Conservation (phyloP, 1,140 invertebrate species). For the Trichogramma pretiosum region DNA sequence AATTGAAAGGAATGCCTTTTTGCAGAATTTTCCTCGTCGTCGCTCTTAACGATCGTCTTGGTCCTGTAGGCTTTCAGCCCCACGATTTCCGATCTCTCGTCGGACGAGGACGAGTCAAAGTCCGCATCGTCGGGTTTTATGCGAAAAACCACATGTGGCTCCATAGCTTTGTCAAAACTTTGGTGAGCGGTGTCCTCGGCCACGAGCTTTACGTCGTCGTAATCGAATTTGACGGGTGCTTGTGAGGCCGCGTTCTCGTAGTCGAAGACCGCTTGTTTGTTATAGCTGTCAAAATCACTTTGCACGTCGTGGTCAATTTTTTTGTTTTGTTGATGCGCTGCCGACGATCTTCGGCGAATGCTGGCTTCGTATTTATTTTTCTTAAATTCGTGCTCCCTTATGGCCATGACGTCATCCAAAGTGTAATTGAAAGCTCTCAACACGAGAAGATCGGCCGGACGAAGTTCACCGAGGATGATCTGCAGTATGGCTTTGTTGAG, state of each 20-base stretch:
- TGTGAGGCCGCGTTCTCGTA: constrained; percentile 34
- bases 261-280: constrained; percentile 36
- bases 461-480: constrained; percentile 39
- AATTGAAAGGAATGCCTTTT: not conserved
- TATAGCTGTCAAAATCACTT: constrained; percentile 31
- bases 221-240: constrained; percentile 17
- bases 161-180: constrained; percentile 32
- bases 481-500: constrained; percentile 39
- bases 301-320: constrained; percentile 10
- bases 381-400: constrained; percentile 33
- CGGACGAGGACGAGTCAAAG: constrained; percentile 32
- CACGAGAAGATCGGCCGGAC: constrained; percentile 31
- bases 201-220: constrained; percentile 10
- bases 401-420: constrained; percentile 33
- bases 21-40: not conserved
- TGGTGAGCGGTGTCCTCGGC: constrained; percentile 5
- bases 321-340: not conserved
- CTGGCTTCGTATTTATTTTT: constrained; percentile 27
- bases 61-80: not conserved
- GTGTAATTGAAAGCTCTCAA: constrained; percentile 41
- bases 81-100: constrained; percentile 8
- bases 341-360: no score
- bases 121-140: constrained; percentile 40
- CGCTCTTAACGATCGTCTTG: constrained; percentile 1
- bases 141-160: constrained; percentile 39